These are phyloP conservation scores for Oppia nitens DNA, from an alignment of 1,140 invertebrate species.

Conservation along the genomic window DNA sequence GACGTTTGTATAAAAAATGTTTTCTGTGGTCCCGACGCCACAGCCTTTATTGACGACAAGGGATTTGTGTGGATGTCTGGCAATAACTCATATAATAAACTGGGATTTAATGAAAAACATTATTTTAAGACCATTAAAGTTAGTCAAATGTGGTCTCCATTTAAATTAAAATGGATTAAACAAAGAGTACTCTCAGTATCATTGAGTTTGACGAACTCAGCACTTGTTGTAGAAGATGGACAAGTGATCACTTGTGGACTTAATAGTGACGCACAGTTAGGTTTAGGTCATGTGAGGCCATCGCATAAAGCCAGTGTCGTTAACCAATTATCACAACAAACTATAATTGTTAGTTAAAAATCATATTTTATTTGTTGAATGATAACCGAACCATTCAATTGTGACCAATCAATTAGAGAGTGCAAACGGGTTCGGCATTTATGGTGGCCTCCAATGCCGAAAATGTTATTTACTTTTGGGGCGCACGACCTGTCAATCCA, in stretches of 20 bases:
- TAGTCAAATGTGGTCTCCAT: not conserved
- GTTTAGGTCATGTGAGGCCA: not conserved
- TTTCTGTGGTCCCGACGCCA: slow-evolving; percentile 44
- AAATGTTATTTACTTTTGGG: slow-evolving; percentile 52
- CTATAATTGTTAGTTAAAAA: not conserved
- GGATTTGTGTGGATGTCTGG: slow-evolving; percentile 48
- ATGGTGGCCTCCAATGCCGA: slow-evolving; percentile 44
- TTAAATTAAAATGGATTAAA: not conserved
- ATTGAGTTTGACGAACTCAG: not conserved
- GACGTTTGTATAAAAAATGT: slow-evolving; percentile 36
- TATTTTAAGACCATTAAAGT: not conserved
- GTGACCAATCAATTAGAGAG: not conserved
- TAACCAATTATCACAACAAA: not conserved
- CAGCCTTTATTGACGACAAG: slow-evolving; percentile 43
- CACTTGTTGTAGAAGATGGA: not conserved
- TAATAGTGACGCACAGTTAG: slow-evolving; percentile 4
- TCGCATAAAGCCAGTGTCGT: not conserved
- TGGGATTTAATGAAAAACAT: slow-evolving; percentile 39
- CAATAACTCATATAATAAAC: slow-evolving; percentile 46
- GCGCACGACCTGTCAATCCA: slow-evolving; percentile 28
- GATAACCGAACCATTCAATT: not conserved
- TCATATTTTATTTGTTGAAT: not conserved
- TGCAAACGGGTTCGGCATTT: slow-evolving; percentile 25
- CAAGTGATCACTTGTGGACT: not conserved
- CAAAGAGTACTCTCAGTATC: not conserved